A percentile compares a stretch with the other conserved stretches of the same genome.
Conservation (phyloP, 2,888 invertebrate species). For the Dermolepida albohirtum region DNA sequence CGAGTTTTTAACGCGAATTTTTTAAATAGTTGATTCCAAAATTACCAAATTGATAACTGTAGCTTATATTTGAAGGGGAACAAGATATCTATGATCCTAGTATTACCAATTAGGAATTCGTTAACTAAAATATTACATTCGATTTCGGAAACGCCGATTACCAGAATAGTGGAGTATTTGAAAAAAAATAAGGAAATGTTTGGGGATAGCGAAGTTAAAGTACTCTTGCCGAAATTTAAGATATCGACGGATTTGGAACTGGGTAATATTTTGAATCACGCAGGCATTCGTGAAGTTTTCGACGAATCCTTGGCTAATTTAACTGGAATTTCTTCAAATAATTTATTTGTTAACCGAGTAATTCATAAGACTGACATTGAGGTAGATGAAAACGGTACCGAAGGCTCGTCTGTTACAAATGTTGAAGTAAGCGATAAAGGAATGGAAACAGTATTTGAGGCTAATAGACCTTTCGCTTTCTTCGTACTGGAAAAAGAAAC, state of each 20-base stretch:
- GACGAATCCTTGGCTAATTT: conserved; percentile 70
- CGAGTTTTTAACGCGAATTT: too few species aligned
- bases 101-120: neutral
- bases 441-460: conserved; percentile 71
- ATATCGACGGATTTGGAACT: neutral
- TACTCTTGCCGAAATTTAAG: conserved; percentile 5
- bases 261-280: conserved; percentile 72
- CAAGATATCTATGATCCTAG: conserved; percentile 21
- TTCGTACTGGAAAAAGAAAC: conserved; percentile 76
- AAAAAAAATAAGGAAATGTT: neutral
- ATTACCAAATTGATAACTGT: neutral
- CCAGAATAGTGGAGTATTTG: conserved; percentile 3
- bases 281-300: conserved; percentile 78
- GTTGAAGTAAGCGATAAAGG: conserved; percentile 64
- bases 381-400: conserved; percentile 80
- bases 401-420: conserved; percentile 74
- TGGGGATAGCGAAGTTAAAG: neutral
- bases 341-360: conserved; percentile 71
- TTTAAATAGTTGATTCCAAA: too few species aligned
- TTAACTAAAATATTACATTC: neutral
- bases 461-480: conserved; percentile 76
- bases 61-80: conserved; percentile 13
- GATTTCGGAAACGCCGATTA: neutral
- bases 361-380: conserved; percentile 81
- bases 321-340: conserved; percentile 67